Base-by-base conservation (phyloP, 2,797 vertebrate genomes). In the Loriculus beryllinus region DNA sequence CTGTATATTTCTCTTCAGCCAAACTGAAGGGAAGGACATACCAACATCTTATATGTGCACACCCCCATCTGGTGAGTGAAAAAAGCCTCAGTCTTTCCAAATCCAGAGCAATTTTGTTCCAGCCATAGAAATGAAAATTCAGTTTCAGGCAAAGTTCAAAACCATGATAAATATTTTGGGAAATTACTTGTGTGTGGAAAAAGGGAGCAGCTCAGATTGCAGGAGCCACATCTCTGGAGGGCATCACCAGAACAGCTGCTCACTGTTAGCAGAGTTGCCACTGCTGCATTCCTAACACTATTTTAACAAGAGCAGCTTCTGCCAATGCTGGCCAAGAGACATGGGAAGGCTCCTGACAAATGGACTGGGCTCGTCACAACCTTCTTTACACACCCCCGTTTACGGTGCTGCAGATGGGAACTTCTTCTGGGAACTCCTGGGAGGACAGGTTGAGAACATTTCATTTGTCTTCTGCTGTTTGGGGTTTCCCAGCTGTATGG, bases 181-280 rank as follows among this genome's bases (percentile, higher is more conserved):
- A 95, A 95, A 80, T 86, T 39, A 76, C 59, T 86, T 65, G n/a
- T 72, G 74, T 59, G 43, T 11, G 37, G 65, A 75, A 91, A 90
- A 95, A 88, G 42, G 51, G 60, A 84, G 68, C 64, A 92, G 88
- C 90, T 95, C 92, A 85, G 75, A 92, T 86, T 95, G 92, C 94
- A 85, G n/a, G 71, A 40, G 2, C 78, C 71, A 62, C 88, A 82
- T 87, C 83, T 86, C 90, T 49, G 68, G 75, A 91, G 92, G 83
- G 81, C 64, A 75, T 39, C 81, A 57, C 68, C 82, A 64, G 81
- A 92, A 91, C 93, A 95, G 92, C 94, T 93, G 93, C 82, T 81
- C 26, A 1, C 71, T 85, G 86, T 64, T 70, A 81, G 57, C 6
- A 8, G 84, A 86, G 60, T 16, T 92, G 81, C 85, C 88, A 92